Evolutionary conservation across 2,113 vertebrate species (phyloP).

Genomic region (Ifrita kowaldi): DNA sequence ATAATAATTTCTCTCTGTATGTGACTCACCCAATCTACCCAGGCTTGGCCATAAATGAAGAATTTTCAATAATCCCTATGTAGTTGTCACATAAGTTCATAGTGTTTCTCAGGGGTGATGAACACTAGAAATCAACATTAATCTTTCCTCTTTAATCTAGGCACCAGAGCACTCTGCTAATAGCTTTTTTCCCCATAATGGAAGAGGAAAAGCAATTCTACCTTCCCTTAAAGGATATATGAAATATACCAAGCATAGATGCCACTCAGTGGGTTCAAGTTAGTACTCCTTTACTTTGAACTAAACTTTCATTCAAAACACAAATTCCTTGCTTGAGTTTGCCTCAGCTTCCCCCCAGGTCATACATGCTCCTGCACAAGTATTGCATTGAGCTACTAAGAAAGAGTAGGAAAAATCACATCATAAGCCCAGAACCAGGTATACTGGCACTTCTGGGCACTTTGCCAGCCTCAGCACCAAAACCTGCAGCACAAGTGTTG

Average conservation of each 20-base stretch:
- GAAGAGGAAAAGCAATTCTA: not conserved
- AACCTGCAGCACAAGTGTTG: not conserved
- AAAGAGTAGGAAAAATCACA: not conserved
- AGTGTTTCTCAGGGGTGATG: not conserved
- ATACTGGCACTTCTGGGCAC: not conserved
- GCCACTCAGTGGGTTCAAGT: not conserved
- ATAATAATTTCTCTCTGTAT: constrained; percentile 22
- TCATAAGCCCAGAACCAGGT: not conserved
- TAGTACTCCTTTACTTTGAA: not conserved
- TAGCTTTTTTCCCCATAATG: not conserved
- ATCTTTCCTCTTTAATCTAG: constrained; percentile 25
- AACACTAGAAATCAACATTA: constrained; percentile 3
- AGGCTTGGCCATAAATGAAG: not conserved
- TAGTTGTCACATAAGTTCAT: not conserved
- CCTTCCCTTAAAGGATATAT: not conserved
- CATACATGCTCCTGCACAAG: not conserved
- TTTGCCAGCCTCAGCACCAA: not conserved
- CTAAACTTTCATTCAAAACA: not conserved
- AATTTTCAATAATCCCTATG: not conserved
- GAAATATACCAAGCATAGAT: not conserved
- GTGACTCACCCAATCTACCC: constrained; percentile 25
- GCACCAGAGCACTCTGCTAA: not conserved
- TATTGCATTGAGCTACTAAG: not conserved
- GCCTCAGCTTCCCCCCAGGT: not conserved
- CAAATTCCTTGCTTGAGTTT: not conserved